Base-by-base conservation (phyloP, 1,140 invertebrate genomes). In the Babylonia areolata region DNA sequence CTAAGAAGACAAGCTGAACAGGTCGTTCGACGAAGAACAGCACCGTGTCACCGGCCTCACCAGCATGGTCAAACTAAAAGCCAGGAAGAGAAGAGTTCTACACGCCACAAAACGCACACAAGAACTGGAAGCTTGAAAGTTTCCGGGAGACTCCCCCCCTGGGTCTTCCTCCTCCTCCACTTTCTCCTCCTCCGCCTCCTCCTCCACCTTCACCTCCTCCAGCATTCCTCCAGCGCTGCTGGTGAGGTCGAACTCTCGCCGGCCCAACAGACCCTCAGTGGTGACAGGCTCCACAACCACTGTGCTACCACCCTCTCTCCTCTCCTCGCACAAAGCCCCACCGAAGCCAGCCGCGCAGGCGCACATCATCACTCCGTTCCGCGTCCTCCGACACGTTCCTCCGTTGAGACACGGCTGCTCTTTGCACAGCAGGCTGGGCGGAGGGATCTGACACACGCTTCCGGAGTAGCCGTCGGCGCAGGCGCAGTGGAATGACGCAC, bases 361-460 rank as follows among this genome's bases (percentile, higher is more conserved):
- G 69, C 82, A 84, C 81, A 69, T 64, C 37, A 73, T 75, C 54
- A 39, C 64, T 11, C 51, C 82, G 6, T 40, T 46, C 17, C 33
- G 64, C 54, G 81, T 82, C 82, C 37, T 71, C 40, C 35, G 64
- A 73, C 89, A 90, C 37, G 64, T 81, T 0, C 89, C 89, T 17
- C 89, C 89, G 64, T 90, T 87, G 31, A 83, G 85, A 86, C 89
- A 90, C 28, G 89, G 88, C 75, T 87, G 86, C n/a, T 84, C 77
- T 17, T 71, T 37, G 83, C 89, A 90, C 71, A 85, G 75, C 86
- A 84, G 77, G 51, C 84, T 86, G 12, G 85, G 64, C n/a, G 73
- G 80, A 15, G 42, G 80, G 9, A 75, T 82, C 81, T 86, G 85
- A 82, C 89, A 90, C 71, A 86, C 79, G 40, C 86, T 80, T 81